Conservation (phyloP, 2,888 invertebrate genomes). For the Harpalus rubripes region DNA sequence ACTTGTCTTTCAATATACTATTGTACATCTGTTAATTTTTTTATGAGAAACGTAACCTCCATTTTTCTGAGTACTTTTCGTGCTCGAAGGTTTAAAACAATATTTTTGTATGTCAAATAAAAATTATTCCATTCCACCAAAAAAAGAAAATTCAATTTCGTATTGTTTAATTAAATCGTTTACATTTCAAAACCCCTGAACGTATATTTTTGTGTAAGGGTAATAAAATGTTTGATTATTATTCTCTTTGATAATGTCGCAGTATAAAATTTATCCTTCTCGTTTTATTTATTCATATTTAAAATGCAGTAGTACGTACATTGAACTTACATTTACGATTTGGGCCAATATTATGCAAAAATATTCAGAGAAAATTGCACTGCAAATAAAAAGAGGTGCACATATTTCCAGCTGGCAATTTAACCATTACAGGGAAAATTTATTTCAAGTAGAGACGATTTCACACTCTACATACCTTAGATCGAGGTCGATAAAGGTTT, state of each 20-base stretch:
- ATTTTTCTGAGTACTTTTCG: too few species aligned
- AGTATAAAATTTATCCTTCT: background rate
- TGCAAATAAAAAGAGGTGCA: background rate
- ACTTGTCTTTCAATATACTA: too few species aligned
- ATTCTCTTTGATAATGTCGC: background rate
- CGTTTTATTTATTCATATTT: background rate
- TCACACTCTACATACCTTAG: background rate
- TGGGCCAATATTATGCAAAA: conserved; percentile 9
- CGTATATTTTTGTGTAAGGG: background rate
- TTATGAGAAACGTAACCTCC: too few species aligned
- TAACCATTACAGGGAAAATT: background rate
- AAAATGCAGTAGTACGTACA: conserved; percentile 1
- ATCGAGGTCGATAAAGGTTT: too few species aligned
- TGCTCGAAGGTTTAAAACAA: background rate
- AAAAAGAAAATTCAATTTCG: background rate
- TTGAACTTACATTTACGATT: conserved; percentile 23
- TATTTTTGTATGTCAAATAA: background rate
- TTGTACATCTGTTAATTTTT: too few species aligned
- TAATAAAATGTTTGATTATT: background rate
- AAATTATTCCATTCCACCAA: background rate
- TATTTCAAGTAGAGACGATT: background rate
- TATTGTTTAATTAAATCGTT: background rate
- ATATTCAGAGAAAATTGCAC: background rate
- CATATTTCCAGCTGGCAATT: background rate
- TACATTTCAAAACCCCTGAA: background rate